A percentile compares a stretch with the other conserved stretches of the same genome.
These are phyloP conservation scores for Onychomys arenicola DNA, from an alignment of 2,797 vertebrate species.

Conservation along the genomic window DNA sequence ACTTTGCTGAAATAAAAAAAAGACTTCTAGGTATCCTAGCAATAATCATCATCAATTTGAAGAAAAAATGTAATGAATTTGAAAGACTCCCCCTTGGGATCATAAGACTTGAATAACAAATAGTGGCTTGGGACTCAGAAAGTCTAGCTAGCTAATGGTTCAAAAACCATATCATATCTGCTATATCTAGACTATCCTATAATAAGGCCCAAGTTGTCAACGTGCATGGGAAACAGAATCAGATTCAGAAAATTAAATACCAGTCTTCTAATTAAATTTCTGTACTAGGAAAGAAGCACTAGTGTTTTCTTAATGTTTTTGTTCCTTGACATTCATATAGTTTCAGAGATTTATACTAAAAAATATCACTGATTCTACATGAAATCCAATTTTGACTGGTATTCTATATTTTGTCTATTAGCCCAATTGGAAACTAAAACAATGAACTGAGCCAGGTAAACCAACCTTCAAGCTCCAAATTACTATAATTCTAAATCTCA, in stretches of 20 bases:
- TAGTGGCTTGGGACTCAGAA: not conserved
- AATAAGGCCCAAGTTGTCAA: not conserved
- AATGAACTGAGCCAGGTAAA: not conserved
- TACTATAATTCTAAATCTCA: slow-evolving; percentile 6
- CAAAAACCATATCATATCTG: not conserved
- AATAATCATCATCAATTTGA: slow-evolving; percentile 1
- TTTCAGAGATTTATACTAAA: not conserved
- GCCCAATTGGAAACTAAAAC: not conserved
- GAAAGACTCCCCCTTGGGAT: not conserved
- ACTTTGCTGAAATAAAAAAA: not conserved
- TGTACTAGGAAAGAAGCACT: not conserved
- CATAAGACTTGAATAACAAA: not conserved
- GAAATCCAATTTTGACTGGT: not conserved
- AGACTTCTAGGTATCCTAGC: not conserved
- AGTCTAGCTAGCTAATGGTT: not conserved
- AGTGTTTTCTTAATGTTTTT: not conserved
- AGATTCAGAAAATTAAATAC: not conserved
- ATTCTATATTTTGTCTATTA: not conserved
- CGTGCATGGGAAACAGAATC: not conserved
- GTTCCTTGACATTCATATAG: not conserved
- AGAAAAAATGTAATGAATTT: not conserved
- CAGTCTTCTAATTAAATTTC: not conserved
- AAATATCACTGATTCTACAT: not conserved
- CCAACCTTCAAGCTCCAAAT: not conserved
- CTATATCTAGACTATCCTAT: not conserved